phyloP scores from a whole-genome alignment of 2,797 vertebrate genomes.

The Menidia menidia region DNA sequence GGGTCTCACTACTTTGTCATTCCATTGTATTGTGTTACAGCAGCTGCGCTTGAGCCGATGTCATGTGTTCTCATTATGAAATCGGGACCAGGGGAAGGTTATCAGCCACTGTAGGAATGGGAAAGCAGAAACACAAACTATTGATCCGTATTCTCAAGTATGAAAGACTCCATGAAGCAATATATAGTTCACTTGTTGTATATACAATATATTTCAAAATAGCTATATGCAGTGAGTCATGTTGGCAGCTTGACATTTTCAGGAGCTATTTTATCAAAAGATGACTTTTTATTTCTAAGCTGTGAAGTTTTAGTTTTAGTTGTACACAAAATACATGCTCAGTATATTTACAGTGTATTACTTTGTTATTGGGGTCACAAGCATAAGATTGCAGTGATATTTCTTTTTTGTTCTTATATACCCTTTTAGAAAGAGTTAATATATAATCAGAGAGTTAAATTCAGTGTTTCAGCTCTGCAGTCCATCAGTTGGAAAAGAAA shows the following conservation, averaged over 20 bases:
- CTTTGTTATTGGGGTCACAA: neutral
- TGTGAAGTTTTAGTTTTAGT: neutral
- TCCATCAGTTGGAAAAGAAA: neutral
- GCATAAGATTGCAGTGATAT: too few relatives aligned
- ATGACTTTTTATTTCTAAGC: constrained; percentile 13
- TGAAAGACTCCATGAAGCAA: constrained; percentile 41
- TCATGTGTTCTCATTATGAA: constrained; percentile 77
- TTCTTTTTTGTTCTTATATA: too few relatives aligned
- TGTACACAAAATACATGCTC: neutral
- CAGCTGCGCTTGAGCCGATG: constrained; percentile 67
- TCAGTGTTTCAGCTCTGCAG: neutral
- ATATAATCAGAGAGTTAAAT: neutral
- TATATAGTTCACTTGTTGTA: constrained; percentile 38
- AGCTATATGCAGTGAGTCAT: constrained; percentile 52
- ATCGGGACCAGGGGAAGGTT: constrained; percentile 64
- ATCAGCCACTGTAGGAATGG: constrained; percentile 65
- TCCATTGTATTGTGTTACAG: constrained; percentile 80
- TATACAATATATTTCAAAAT: constrained; percentile 40
- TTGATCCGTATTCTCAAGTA: constrained; percentile 55
- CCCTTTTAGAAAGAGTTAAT: too few relatives aligned
- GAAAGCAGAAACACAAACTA: constrained; percentile 44
- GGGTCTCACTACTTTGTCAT: constrained; percentile 64
- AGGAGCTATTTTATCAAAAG: constrained; percentile 37
- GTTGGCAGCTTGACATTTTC: constrained; percentile 39
- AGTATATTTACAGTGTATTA: neutral